phyloP scores from a whole-genome alignment of 2,113 vertebrate species.

The Ptyas mucosa region DNA sequence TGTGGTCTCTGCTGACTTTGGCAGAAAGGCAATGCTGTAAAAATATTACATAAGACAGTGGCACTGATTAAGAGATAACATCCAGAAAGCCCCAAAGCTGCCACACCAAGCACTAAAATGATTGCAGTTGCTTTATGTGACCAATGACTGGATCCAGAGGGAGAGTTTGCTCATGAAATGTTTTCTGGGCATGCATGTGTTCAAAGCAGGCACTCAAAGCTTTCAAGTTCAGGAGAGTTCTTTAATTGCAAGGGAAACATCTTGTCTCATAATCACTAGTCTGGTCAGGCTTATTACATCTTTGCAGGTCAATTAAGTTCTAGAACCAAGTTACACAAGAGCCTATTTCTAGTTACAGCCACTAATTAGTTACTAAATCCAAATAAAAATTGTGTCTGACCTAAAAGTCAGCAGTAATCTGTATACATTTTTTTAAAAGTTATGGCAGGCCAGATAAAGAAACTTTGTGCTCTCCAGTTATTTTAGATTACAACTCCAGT shows the following conservation, averaged over 20 bases:
- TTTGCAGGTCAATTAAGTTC: background rate
- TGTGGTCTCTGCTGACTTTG: background rate
- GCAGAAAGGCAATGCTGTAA: background rate
- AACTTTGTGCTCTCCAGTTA: background rate
- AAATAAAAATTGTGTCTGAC: background rate
- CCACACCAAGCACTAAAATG: background rate
- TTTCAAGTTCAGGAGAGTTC: background rate
- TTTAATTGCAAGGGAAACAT: background rate
- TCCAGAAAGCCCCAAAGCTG: background rate
- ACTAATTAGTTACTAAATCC: background rate
- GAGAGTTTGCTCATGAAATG: background rate
- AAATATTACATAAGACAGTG: background rate
- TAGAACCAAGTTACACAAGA: background rate
- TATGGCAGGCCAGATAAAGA: background rate
- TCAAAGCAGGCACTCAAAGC: background rate
- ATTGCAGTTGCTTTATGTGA: background rate
- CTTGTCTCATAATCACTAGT: background rate
- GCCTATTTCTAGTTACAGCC: background rate
- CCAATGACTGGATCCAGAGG: background rate
- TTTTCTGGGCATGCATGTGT: background rate
- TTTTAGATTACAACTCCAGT: background rate
- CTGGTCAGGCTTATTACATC: background rate
- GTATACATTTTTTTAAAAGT: background rate
- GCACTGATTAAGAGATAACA: background rate
- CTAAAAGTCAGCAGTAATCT: background rate